These are phyloP conservation scores for Loris lydekkerianus DNA, from an alignment of 2,797 vertebrate species.

Conservation along the genomic window DNA sequence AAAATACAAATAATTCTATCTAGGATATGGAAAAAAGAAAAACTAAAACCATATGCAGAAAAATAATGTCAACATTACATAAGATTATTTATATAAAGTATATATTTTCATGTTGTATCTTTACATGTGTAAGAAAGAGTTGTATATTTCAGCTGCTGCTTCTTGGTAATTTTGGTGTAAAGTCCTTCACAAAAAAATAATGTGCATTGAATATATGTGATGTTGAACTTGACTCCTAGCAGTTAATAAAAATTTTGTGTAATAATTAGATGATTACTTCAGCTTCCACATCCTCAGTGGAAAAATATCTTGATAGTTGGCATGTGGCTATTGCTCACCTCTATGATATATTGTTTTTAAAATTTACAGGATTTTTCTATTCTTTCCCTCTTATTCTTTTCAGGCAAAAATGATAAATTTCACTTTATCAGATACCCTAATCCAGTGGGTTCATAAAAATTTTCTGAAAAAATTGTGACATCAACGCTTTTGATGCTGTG, in stretches of 20 bases:
- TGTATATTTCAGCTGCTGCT: not conserved
- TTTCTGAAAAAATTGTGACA: not conserved
- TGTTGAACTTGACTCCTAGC: not conserved
- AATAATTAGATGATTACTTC: not conserved
- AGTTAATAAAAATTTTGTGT: not conserved
- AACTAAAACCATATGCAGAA: not conserved
- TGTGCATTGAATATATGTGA: not conserved
- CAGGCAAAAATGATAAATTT: not conserved
- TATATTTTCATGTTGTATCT: not conserved
- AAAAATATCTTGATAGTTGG: slow-evolving; percentile 2
- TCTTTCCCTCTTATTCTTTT: slow-evolving; percentile 45
- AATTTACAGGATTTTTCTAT: not conserved
- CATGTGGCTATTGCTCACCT: not conserved
- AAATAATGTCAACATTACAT: not conserved
- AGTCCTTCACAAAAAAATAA: not conserved
- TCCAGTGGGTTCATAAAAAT: not conserved
- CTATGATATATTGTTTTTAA: not conserved
- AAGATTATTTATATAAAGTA: not conserved
- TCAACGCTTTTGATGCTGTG: not conserved
- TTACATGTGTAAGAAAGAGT: not conserved
- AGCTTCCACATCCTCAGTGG: not conserved
- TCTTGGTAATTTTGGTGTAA: not conserved
- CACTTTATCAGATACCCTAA: not conserved
- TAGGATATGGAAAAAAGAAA: not conserved
- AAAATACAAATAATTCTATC: not conserved